Evolutionary conservation across 2,888 invertebrate species (phyloP).

Genomic region (Athalia circularis): DNA sequence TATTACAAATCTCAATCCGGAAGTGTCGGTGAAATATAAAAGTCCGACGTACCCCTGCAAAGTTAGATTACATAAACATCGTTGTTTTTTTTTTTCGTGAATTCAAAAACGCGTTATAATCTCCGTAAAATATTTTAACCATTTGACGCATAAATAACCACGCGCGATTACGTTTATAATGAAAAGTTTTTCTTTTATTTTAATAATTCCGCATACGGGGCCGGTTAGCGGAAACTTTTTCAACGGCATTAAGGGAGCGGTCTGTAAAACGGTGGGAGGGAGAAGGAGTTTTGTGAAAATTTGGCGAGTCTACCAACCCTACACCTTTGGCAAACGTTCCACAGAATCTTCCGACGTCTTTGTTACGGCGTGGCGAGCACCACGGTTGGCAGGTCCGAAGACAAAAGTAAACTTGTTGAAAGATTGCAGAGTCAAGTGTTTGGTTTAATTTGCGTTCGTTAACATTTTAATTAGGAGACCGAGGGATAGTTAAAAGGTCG

Average conservation of each 20-base stretch:
- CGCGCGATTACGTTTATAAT: too few relatives aligned
- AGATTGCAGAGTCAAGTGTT: conserved; percentile 40
- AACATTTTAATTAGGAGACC: conserved; percentile 42
- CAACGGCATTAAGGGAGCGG: background rate
- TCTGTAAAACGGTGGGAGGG: background rate
- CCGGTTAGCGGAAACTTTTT: background rate
- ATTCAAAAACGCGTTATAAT: too few relatives aligned
- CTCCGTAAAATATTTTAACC: too few relatives aligned
- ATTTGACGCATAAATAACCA: too few relatives aligned
- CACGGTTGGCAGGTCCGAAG: conserved; percentile 6
- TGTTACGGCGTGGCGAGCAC: conserved; percentile 20
- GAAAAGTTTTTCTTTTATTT: too few relatives aligned
- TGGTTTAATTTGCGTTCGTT: conserved; percentile 44
- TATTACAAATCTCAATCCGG: too few relatives aligned
- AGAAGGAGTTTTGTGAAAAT: background rate
- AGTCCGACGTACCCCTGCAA: too few relatives aligned
- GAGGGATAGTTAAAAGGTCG: conserved; percentile 43
- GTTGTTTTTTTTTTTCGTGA: too few relatives aligned
- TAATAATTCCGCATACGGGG: too few relatives aligned
- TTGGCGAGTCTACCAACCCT: background rate
- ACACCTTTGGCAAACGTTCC: background rate
- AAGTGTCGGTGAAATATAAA: too few relatives aligned
- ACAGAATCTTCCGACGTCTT: background rate
- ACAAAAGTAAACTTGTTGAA: conserved; percentile 20
- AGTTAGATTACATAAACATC: too few relatives aligned